Percentiles rank a stretch among this genome's conserved stretches.
These are phyloP conservation scores for Brachyhypopomus gauderio DNA, from an alignment of 2,113 vertebrate genomes.

Conservation along the genomic window DNA sequence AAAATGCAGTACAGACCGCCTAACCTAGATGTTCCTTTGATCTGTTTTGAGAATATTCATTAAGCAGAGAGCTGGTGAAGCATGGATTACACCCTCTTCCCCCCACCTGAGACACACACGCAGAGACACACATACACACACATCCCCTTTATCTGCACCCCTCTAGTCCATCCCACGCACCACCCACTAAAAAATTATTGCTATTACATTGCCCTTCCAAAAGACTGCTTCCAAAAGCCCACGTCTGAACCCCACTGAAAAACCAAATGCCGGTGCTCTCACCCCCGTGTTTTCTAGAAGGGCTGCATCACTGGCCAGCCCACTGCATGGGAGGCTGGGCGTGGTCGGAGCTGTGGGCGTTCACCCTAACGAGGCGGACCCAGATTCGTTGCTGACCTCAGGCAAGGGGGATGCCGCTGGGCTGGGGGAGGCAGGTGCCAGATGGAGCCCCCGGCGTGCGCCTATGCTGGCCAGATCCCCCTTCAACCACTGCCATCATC, in stretches of 20 bases:
- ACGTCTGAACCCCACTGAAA: background rate
- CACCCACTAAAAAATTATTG: slow-evolving; percentile 1
- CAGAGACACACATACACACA: background rate
- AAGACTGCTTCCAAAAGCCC: background rate
- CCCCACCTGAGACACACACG: too few relatives aligned
- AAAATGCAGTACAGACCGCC: slow-evolving; percentile 22
- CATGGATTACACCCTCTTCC: background rate
- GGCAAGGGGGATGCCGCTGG: background rate
- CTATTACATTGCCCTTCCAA: slow-evolving; percentile 6
- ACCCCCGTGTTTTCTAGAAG: background rate
- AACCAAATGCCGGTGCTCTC: background rate
- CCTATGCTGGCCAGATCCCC: background rate
- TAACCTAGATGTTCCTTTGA: slow-evolving; percentile 50
- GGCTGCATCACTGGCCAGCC: background rate
- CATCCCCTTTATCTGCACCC: background rate
- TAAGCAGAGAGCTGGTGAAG: slow-evolving; percentile 17
- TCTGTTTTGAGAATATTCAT: slow-evolving; percentile 27
- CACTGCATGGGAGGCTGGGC: background rate
- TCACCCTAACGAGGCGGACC: slow-evolving; percentile 6
- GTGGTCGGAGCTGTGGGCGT: background rate
- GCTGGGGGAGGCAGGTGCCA: background rate
- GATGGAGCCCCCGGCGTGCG: background rate
- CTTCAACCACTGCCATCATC: slow-evolving; percentile 18
- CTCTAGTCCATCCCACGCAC: slow-evolving; percentile 6
- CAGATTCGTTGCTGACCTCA: slow-evolving; percentile 10